Evolutionary conservation across 2,113 vertebrate genomes (phyloP), one percentile per base, ranked within the genome.

Genomic region (Tupaia tana): DNA sequence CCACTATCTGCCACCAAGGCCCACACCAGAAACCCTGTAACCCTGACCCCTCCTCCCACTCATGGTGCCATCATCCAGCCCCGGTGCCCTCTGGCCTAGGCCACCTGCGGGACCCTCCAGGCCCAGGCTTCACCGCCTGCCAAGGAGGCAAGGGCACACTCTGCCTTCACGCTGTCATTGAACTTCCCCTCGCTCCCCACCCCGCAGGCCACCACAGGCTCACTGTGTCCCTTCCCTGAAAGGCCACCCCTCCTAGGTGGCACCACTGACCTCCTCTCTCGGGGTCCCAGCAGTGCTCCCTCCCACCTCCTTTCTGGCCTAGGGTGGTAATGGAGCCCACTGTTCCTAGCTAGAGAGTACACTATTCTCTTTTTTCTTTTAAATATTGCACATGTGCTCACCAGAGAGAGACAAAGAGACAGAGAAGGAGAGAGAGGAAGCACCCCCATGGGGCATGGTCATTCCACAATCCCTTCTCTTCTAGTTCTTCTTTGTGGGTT

Each of bases 101-200:
- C 70, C 9, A 1, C 71, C 56, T 14, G n/a, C 15, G 73, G n/a
- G 79, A 24, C 24, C 66, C 9, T 58, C 27, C 8, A 54, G 29
- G 29, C 34, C 9, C 9, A 6, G 25, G 31, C 29, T 24, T 20
- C 4, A n/a, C n/a, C n/a, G n/a, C n/a, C n/a, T n/a, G n/a, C n/a
- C n/a, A n/a, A n/a, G n/a, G n/a, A n/a, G n/a, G n/a, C n/a, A n/a
- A n/a, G n/a, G n/a, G n/a, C n/a, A n/a, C n/a, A n/a, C n/a, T n/a
- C n/a, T 15, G 2, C 25, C 59, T 58, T 59, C 19, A 10, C 6
- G 31, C 1, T 25, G 5, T 11, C 14, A 0, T 25, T 24, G 4
- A 7, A n/a, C 54, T 77, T 34, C 52, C 81, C 56, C 83, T 12
- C 54, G 29, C 54, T 88, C 22, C n/a, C 16, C 43, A 24, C 67